phyloP scores from a whole-genome alignment of 1,140 invertebrate species.

The Drosophila saltans region DNA sequence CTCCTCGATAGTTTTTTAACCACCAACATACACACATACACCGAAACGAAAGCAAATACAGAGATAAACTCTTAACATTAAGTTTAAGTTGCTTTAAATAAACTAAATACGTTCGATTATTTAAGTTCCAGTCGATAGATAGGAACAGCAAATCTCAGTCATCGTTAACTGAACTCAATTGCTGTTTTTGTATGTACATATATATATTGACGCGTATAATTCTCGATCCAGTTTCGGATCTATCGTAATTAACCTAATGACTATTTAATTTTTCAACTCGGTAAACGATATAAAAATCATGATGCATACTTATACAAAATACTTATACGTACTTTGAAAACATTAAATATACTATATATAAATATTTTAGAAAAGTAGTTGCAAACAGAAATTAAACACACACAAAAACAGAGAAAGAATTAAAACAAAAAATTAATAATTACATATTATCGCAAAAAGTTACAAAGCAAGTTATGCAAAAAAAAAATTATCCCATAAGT shows the following conservation, averaged over 20 bases:
- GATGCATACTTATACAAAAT: conserved; percentile 32
- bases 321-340: conserved; percentile 11
- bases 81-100: conserved; percentile 63
- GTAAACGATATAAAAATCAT: conserved; percentile 32
- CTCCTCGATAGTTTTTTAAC: conserved; percentile 39
- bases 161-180: not conserved
- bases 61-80: conserved; percentile 41
- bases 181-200: conserved; percentile 42
- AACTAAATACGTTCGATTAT: conserved; percentile 47
- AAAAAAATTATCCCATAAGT: conserved; percentile 47
- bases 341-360: conserved; percentile 11
- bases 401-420: conserved; percentile 10
- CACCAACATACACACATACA: not conserved
- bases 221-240: conserved; percentile 36
- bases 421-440: conserved; percentile 10
- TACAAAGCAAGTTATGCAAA: conserved; percentile 42
- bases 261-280: conserved; percentile 25
- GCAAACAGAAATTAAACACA: not conserved
- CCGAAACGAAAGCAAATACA: conserved; percentile 15
- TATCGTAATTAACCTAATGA: conserved; percentile 42
- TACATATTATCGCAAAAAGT: conserved; percentile 40
- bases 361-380: conserved; percentile 11
- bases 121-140: conserved; percentile 33
- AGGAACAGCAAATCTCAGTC: conserved; percentile 6
- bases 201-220: conserved; percentile 44